Evolutionary conservation across 2,797 vertebrate species (phyloP).

Genomic region (Pseudochirops corinnae): DNA sequence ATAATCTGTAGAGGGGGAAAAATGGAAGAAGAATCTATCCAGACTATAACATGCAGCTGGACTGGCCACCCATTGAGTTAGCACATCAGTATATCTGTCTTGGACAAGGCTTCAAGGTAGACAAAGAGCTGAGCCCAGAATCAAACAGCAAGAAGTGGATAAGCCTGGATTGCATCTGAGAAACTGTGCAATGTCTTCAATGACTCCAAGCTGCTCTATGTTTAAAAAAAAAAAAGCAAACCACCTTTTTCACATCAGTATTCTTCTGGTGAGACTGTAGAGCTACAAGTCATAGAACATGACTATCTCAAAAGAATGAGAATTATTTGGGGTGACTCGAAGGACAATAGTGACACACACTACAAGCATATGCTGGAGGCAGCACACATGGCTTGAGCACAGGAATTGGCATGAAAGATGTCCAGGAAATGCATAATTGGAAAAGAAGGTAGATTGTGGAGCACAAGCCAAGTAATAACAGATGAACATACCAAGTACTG

Average conservation of each 20-base stretch:
- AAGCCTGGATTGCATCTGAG: background rate
- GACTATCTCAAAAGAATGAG: background rate
- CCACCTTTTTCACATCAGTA: background rate
- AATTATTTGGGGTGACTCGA: background rate
- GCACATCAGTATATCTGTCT: background rate
- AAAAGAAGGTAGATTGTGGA: background rate
- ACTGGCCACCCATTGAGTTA: background rate
- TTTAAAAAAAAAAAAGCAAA: background rate
- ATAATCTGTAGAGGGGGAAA: background rate
- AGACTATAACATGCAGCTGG: background rate
- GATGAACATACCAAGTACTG: background rate
- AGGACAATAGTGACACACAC: background rate
- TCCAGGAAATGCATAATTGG: background rate
- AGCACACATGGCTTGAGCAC: background rate
- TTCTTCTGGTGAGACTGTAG: background rate
- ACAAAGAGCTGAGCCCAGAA: background rate
- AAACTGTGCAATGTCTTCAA: background rate
- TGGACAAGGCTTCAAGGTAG: background rate
- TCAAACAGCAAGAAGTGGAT: background rate
- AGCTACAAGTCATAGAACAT: background rate
- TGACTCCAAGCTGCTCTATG: background rate
- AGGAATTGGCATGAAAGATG: background rate
- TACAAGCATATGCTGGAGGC: background rate
- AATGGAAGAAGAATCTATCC: background rate
- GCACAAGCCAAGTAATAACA: background rate